Evolutionary conservation across 2,888 invertebrate genomes (phyloP).

Genomic region (Escarpia spicata): DNA sequence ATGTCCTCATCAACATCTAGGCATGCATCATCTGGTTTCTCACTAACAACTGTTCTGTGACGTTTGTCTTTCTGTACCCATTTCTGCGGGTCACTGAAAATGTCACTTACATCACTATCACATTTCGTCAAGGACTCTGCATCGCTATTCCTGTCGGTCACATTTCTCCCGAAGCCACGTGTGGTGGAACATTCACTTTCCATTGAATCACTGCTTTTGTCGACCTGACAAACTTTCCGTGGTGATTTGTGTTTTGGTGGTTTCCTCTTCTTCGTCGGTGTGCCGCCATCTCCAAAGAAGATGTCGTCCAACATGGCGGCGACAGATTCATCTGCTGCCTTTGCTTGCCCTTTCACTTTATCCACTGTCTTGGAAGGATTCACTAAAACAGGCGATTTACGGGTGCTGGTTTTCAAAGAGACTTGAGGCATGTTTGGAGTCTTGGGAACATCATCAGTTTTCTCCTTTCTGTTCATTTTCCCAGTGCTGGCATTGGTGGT

Average conservation of each 20-base stretch:
- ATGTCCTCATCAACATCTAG: not conserved
- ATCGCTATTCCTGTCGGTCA: not conserved
- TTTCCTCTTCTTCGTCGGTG: not conserved
- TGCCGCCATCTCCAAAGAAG: not conserved
- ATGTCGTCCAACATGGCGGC: not conserved
- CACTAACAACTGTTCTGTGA: not conserved
- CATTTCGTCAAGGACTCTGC: not conserved
- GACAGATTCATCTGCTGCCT: not conserved
- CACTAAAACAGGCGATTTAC: not conserved
- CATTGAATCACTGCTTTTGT: not conserved
- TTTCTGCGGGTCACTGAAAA: slow-evolving; percentile 3
- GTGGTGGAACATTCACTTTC: not conserved
- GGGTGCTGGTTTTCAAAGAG: not conserved
- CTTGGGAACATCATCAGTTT: not conserved
- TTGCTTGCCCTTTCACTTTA: not conserved
- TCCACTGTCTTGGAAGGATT: not conserved
- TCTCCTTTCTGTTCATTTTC: not conserved
- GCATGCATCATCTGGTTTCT: not conserved
- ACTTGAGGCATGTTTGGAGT: not conserved
- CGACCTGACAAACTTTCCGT: not conserved
- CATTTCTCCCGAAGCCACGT: not conserved
- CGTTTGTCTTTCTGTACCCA: not conserved
- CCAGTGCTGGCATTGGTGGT: not conserved
- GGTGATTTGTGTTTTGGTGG: slow-evolving; percentile 10
- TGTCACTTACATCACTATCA: not conserved